These are phyloP conservation scores for Itoplectis maculator DNA, from an alignment of 2,888 invertebrate species.

Conservation along the genomic window DNA sequence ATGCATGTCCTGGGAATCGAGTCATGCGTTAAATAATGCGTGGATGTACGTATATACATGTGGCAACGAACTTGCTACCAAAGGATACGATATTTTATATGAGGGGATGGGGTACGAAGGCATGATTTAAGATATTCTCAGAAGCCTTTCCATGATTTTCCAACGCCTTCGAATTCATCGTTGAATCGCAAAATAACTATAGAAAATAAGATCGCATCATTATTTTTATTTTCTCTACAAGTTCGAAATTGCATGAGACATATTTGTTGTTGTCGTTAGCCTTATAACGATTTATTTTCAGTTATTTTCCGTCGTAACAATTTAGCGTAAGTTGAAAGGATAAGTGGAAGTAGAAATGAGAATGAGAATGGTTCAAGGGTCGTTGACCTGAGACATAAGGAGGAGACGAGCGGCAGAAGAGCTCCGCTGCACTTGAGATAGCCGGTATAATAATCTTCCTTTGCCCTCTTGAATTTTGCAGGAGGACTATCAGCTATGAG, in stretches of 20 bases:
- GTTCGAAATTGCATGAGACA: not conserved
- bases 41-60: not conserved
- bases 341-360: conserved; percentile 46
- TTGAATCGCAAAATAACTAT: not conserved
- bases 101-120: not conserved
- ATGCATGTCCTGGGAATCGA: not conserved
- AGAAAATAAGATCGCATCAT: not conserved
- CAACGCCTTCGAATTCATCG: not conserved
- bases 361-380: conserved; percentile 33
- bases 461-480: conserved; percentile 72
- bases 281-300: not conserved
- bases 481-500: conserved; percentile 81
- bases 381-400: conserved; percentile 29
- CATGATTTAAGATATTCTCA: not conserved
- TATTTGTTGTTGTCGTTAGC: not conserved
- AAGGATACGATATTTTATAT: not conserved
- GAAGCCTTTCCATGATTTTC: not conserved
- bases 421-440: conserved; percentile 23
- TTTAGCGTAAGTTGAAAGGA: not conserved
- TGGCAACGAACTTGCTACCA: not conserved
- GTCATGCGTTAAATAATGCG: too few species aligned
- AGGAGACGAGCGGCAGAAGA: conserved; percentile 23
- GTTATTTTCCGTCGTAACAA: not conserved
- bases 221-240: not conserved
- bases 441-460: conserved; percentile 52